Base-by-base conservation (phyloP, 2,797 vertebrate species). In the Luscinia megarhynchos region DNA sequence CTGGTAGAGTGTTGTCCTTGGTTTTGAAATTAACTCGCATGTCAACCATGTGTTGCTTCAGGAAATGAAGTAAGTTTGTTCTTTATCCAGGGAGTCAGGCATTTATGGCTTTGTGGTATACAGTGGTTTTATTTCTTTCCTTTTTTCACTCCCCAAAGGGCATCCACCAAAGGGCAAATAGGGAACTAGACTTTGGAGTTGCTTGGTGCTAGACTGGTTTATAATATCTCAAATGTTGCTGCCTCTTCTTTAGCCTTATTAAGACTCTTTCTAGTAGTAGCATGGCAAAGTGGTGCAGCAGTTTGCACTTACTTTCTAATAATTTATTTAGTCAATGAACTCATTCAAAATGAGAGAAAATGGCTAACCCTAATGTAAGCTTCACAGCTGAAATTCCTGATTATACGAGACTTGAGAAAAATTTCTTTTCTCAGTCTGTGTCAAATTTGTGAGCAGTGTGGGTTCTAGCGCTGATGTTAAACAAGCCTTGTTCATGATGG, bases 161-260 rank as follows among this genome's bases (percentile, higher is more conserved):
- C 40, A 87, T 72, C 75, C 75, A 74, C 87, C 73, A 86, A 68
- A 94, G 54, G 69, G 80, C 59, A 57, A 13, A 69, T 66, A 62
- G 0, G 15, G 92, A 78, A 74, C 87, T 89, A 81, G 77, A 73
- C 63, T 90, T 86, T 15, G 23, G 57, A 78, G 45, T 62, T 92
- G 86, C 63, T 92, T 90, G 91, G 84, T 96, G 89, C 94, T 95
- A 80, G 95, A 92, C 94, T 94, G 94, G 94, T 96, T 95, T 94
- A 89, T 92, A 95, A 93, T 92, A 84, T 94, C 57, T 96, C 92
- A 91, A 70, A 92, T 94, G 87, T 87, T 94, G 84, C 83, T 95
- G 90, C 64, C 51, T 92, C 36, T 78, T 72, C 41, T 75, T 88
- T 59, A 90, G 81, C 70, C 84, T 90, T 92, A 90, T 34, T 90